These are phyloP conservation scores for Pituophis catenifer DNA, from an alignment of 2,113 vertebrate species.

Conservation along the genomic window DNA sequence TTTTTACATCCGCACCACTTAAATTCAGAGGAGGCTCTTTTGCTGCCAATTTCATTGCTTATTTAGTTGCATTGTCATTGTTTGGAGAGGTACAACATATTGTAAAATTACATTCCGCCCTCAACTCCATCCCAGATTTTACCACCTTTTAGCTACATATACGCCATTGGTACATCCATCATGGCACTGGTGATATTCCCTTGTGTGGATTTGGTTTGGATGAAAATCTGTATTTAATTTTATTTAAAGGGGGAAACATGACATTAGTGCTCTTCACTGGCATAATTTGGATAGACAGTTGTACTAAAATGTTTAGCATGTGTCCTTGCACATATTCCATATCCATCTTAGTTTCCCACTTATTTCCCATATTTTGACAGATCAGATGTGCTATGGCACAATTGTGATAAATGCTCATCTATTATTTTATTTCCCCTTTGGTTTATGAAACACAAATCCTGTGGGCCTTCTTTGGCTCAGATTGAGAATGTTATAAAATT, in stretches of 20 bases:
- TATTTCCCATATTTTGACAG: background rate
- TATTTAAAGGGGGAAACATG: background rate
- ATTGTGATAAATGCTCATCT: background rate
- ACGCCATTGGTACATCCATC: background rate
- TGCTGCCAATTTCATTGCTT: background rate
- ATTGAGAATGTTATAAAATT: background rate
- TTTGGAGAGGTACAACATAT: background rate
- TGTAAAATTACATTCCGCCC: background rate
- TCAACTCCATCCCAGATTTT: background rate
- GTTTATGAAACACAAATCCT: background rate
- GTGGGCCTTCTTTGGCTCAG: background rate
- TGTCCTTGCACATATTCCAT: background rate
- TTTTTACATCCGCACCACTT: background rate
- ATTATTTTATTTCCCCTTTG: background rate
- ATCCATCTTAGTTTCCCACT: background rate
- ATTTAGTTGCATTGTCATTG: background rate
- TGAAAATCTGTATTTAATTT: background rate
- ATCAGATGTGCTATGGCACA: background rate
- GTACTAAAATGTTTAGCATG: background rate
- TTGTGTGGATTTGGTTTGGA: background rate
- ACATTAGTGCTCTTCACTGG: background rate
- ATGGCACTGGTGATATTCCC: background rate
- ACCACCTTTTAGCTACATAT: background rate
- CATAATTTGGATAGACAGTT: background rate
- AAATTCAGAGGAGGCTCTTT: background rate